A percentile compares a stretch with the other conserved stretches of the same genome.
Evolutionary conservation across 2,797 vertebrate species (phyloP).

Genomic region (Eidolon dupreanum): DNA sequence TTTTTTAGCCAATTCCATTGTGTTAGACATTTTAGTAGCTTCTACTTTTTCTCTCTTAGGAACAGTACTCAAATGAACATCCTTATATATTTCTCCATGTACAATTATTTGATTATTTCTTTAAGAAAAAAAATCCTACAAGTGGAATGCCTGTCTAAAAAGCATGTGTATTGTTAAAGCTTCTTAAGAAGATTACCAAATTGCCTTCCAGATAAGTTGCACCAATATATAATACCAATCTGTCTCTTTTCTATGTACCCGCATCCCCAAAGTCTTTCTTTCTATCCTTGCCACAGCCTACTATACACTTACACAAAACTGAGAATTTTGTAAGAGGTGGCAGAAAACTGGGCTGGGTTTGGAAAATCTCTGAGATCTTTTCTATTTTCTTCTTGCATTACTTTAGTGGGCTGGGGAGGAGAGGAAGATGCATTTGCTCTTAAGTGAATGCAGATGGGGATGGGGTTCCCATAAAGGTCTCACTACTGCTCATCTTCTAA

Average conservation of each 20-base stretch:
- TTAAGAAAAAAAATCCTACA: background rate
- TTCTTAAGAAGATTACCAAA: constrained; percentile 23
- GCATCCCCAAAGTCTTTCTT: background rate
- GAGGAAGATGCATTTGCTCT: background rate
- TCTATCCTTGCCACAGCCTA: background rate
- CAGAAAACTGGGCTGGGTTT: background rate
- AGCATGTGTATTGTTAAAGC: background rate
- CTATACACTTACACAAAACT: background rate
- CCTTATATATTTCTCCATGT: background rate
- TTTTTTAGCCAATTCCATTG: background rate
- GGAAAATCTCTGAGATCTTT: background rate
- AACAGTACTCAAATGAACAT: background rate
- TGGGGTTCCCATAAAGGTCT: background rate
- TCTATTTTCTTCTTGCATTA: constrained; percentile 2
- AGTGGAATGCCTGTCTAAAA: background rate
- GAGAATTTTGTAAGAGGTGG: background rate
- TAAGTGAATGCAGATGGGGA: background rate
- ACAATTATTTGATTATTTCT: constrained; percentile 43
- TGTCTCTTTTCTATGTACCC: background rate
- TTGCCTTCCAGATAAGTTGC: background rate
- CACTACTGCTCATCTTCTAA: background rate
- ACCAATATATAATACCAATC: background rate
- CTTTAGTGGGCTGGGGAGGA: background rate
- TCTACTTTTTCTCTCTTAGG: constrained; percentile 27
- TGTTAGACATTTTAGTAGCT: constrained; percentile 16